These are phyloP conservation scores for Orchestia grillus DNA, from an alignment of 1,140 invertebrate genomes.

Conservation along the genomic window DNA sequence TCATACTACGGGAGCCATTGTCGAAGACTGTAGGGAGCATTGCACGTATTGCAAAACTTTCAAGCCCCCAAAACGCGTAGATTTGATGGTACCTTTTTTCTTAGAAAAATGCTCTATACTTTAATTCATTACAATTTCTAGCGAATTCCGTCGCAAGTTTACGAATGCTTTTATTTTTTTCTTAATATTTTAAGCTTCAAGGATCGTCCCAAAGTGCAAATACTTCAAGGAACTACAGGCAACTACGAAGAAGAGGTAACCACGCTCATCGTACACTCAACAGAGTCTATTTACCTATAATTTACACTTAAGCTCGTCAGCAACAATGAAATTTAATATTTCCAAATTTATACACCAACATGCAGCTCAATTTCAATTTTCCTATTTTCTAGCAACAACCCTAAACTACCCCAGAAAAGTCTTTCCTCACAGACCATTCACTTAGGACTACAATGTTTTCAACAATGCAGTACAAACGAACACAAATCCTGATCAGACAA, in stretches of 20 bases:
- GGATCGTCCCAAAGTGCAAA: no score
- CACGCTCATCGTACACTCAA: no score
- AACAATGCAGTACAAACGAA: not conserved
- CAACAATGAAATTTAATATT: not conserved
- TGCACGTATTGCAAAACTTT: not conserved
- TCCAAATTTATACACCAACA: not conserved
- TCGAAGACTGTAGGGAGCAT: not conserved
- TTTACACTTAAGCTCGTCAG: no score
- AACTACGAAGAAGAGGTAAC: no score
- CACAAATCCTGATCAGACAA: not conserved
- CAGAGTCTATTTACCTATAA: no score
- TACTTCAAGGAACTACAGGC: no score
- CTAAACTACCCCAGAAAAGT: not conserved
- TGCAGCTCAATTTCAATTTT: not conserved
- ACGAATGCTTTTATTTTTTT: no score
- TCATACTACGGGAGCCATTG: not conserved
- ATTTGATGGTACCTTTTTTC: no score
- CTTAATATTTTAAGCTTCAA: no score
- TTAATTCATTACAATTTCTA: no score
- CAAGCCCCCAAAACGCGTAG: not conserved
- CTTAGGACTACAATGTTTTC: not conserved
- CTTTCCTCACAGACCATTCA: not conserved
- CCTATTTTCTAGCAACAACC: not conserved
- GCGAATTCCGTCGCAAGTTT: no score
- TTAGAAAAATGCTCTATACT: no score